A percentile compares a stretch with the other conserved stretches of the same genome.
These are phyloP conservation scores for Dasyprocta punctata DNA, from an alignment of 2,113 vertebrate species.

Conservation along the genomic window DNA sequence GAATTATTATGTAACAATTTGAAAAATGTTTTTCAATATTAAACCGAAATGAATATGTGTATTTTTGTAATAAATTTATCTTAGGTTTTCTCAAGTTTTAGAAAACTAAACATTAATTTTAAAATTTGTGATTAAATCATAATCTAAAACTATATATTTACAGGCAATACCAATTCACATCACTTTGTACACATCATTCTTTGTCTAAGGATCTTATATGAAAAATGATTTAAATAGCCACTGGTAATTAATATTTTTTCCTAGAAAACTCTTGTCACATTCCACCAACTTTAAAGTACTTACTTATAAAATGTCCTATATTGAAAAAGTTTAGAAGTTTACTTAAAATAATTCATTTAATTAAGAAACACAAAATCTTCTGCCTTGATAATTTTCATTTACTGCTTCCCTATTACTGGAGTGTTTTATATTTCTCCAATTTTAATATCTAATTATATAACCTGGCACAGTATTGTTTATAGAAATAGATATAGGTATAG, in stretches of 20 bases:
- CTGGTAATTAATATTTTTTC: background rate
- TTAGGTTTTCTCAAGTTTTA: background rate
- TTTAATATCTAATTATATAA: slow-evolving; percentile 7
- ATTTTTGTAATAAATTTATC: background rate
- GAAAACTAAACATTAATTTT: background rate
- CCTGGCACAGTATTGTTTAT: background rate
- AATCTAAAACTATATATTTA: background rate
- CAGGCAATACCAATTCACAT: background rate
- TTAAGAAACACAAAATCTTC: background rate
- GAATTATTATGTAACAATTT: background rate
- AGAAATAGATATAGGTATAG: background rate
- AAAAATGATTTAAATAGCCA: background rate
- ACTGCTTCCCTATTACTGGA: background rate
- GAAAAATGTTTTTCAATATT: slow-evolving; percentile 10
- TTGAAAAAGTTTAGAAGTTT: background rate
- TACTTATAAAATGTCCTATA: background rate
- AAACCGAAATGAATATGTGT: background rate
- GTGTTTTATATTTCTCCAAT: background rate
- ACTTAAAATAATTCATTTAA: slow-evolving; percentile 30
- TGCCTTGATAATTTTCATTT: background rate
- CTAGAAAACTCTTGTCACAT: background rate
- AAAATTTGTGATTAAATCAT: background rate
- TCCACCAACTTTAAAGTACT: background rate
- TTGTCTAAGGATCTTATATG: background rate
- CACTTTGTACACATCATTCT: background rate